phyloP scores from a whole-genome alignment of 2,888 invertebrate species.

The Capitulum mitella region DNA sequence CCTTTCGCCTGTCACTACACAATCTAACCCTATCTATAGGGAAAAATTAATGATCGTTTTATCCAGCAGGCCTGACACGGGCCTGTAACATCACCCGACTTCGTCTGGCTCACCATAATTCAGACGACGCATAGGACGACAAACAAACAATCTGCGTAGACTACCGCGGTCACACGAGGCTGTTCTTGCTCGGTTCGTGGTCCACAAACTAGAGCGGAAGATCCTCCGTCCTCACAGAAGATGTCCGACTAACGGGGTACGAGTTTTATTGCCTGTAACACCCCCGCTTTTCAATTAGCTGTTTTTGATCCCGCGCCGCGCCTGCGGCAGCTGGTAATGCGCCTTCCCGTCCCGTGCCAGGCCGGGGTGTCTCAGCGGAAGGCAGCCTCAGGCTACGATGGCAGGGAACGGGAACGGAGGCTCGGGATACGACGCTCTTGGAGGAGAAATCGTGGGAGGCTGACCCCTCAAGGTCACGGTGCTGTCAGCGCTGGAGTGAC shows the following conservation, averaged over 20 bases:
- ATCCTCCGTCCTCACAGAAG: background rate
- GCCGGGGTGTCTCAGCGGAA: background rate
- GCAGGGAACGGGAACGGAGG: no score
- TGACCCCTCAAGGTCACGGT: no score
- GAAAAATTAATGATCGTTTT: conserved; percentile 1
- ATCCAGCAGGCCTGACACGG: background rate
- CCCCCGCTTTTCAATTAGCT: conserved; percentile 20
- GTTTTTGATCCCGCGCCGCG: background rate
- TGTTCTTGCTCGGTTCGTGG: background rate
- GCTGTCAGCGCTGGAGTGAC: no score
- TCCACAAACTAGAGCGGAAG: background rate
- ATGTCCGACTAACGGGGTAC: background rate
- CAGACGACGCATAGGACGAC: no score
- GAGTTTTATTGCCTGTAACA: conserved; percentile 1
- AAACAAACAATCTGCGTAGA: no score
- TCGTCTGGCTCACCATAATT: no score
- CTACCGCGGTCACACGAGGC: no score
- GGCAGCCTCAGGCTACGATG: no score
- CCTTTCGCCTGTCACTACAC: conserved; percentile 9
- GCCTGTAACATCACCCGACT: background rate
- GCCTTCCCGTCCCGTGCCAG: background rate
- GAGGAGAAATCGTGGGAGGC: no score
- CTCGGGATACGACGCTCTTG: no score
- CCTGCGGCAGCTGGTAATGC: background rate
- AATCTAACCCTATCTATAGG: conserved; percentile 20